Conservation (phyloP, 2,888 invertebrate species). For the Epistrophella euchroma region DNA sequence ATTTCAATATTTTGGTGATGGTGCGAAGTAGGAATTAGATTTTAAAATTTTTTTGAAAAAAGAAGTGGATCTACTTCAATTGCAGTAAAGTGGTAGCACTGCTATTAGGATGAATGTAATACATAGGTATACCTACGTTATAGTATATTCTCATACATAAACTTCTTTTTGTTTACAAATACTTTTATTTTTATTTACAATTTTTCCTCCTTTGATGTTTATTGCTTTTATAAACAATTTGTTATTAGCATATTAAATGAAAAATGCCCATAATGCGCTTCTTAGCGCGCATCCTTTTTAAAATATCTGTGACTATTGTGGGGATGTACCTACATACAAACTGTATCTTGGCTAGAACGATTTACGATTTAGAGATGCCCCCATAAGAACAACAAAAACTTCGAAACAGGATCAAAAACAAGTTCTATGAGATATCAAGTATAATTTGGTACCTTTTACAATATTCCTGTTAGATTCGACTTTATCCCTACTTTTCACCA, state of each 20-base stretch:
- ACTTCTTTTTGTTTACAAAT: slow-evolving; percentile 2
- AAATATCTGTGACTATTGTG: slow-evolving; percentile 1
- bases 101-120: too few species aligned
- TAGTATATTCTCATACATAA: too few species aligned
- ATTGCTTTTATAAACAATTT: slow-evolving; percentile 59
- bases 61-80: too few species aligned
- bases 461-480: slow-evolving; percentile 33
- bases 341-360: slow-evolving; percentile 14
- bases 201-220: slow-evolving; percentile 38
- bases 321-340: not conserved
- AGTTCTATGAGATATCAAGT: slow-evolving; percentile 6
- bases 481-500: not conserved
- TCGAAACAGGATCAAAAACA: slow-evolving; percentile 13
- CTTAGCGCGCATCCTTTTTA: slow-evolving; percentile 20
- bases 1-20: too few species aligned
- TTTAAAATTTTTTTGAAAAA: too few species aligned
- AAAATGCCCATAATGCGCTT: slow-evolving; percentile 27
- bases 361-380: slow-evolving; percentile 36
- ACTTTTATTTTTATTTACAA: slow-evolving; percentile 38
- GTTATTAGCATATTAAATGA: not conserved
- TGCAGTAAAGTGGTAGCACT: too few species aligned
- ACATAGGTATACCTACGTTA: too few species aligned
- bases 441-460: slow-evolving; percentile 15
- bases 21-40: too few species aligned
- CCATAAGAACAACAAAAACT: slow-evolving; percentile 13